phyloP scores from a whole-genome alignment of 2,888 invertebrate genomes.

The Thysanoteuthis rhombus region DNA sequence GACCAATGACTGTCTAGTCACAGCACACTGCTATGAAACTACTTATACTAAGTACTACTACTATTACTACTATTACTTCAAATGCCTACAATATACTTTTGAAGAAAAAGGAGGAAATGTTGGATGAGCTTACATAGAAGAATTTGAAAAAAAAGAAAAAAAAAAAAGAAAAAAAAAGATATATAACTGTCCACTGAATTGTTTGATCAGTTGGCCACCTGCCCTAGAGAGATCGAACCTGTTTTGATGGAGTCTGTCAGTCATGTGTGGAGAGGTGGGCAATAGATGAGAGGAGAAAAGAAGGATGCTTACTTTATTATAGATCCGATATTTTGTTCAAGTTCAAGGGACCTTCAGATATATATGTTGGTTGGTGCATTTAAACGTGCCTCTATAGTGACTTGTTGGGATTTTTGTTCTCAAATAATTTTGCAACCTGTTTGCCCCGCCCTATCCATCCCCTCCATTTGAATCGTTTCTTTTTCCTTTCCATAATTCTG shows the following conservation, averaged over 20 bases:
- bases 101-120: background rate
- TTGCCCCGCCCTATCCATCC: too few species aligned
- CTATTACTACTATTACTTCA: background rate
- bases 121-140: background rate
- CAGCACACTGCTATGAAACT: background rate
- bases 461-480: too few species aligned
- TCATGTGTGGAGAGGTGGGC: background rate
- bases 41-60: slow-evolving; percentile 1
- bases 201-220: background rate
- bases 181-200: background rate
- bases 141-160: background rate
- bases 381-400: too few species aligned
- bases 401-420: too few species aligned
- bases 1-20: slow-evolving; percentile 12
- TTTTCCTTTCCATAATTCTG: too few species aligned
- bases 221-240: background rate
- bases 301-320: background rate
- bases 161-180: background rate
- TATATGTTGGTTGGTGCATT: background rate
- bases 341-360: background rate
- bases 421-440: too few species aligned
- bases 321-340: background rate
- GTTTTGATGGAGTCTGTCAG: background rate
- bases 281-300: background rate
- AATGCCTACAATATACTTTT: background rate